phyloP scores from a whole-genome alignment of 2,888 invertebrate species.

The Psylliodes chrysocephalus region DNA sequence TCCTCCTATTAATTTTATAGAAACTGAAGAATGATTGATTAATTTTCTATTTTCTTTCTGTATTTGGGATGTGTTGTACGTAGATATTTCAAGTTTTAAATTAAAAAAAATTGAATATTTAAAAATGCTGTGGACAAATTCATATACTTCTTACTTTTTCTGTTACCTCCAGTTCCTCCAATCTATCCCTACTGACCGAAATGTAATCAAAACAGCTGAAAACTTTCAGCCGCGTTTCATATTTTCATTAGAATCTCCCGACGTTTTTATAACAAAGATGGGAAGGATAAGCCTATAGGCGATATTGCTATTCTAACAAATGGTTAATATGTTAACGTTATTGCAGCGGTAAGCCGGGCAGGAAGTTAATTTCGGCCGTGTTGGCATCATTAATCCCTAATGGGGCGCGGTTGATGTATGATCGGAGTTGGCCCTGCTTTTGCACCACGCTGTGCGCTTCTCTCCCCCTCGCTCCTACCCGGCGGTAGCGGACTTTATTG shows the following conservation, averaged over 20 bases:
- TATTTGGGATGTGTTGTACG: too few species aligned
- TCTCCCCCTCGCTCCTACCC: slow-evolving; percentile 30
- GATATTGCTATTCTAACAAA: slow-evolving; percentile 65
- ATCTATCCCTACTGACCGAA: not conserved
- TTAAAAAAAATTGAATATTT: too few species aligned
- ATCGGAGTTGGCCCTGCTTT: slow-evolving; percentile 56
- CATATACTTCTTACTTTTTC: too few species aligned
- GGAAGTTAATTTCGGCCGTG: slow-evolving; percentile 66
- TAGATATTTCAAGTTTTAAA: too few species aligned
- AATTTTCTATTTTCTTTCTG: too few species aligned
- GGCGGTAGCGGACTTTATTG: slow-evolving; percentile 38
- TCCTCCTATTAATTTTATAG: too few species aligned
- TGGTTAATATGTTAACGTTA: slow-evolving; percentile 67
- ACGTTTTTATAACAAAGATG: slow-evolving; percentile 53
- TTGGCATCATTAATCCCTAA: slow-evolving; percentile 67
- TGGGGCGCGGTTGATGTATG: slow-evolving; percentile 67
- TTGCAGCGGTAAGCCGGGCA: slow-evolving; percentile 65
- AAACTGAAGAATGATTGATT: too few species aligned
- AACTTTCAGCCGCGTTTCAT: slow-evolving; percentile 32
- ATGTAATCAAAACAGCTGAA: slow-evolving; percentile 6
- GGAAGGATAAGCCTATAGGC: slow-evolving; percentile 53
- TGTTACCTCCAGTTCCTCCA: too few species aligned
- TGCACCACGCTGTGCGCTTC: slow-evolving; percentile 34
- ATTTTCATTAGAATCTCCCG: slow-evolving; percentile 41
- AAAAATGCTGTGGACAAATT: too few species aligned